Evolutionary conservation across 1,140 invertebrate genomes (phyloP), one percentile per base, ranked within the genome.

Genomic region (Forficula auricularia): DNA sequence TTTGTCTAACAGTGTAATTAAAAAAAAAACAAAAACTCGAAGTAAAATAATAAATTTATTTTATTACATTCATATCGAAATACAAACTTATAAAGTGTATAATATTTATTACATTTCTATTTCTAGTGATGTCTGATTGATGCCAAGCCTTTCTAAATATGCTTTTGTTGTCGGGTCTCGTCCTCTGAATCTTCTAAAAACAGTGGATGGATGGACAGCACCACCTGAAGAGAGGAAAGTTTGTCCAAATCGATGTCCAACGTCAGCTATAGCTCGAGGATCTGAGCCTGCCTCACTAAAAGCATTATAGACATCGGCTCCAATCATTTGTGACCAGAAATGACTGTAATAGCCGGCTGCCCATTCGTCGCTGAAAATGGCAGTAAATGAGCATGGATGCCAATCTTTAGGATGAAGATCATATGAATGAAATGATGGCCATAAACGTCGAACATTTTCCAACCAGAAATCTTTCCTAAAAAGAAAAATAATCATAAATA

Each of bases 181-280:
- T 2, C 91, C 91, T 51, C 85, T 67, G 60, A 95, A 95, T 52
- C 77, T 70, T 43, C 89, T 70, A 60, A 95, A 97, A 4, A 89
- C 70, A 68, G 92, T 82, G 48, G 67, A 75, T 0, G 83, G 72
- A 49, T 82, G 71, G 49, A 75, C 73, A 46, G 73, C 76, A 4
- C 89, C 87, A 8, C 87, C 87, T 10, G 76, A 63, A 1, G 79
- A 65, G n/a, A 96, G 65, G 60, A 84, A 92, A 2, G 86, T 91
- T 40, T 86, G 76, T 46, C 79, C 73, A 55, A 85, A 95, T 44
- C 88, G 22, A 27, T 27, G 10, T 69, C 22, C 22, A 27, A 27
- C 4, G 10, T 27, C 22, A 10, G 52, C 48, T 46, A 49, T 27
- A 4, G 22, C 22, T 27, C 22, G 4, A 10, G 22, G 22, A 27